Evolutionary conservation across 2,797 vertebrate genomes (phyloP).

Genomic region (Takifugu ocellatus): DNA sequence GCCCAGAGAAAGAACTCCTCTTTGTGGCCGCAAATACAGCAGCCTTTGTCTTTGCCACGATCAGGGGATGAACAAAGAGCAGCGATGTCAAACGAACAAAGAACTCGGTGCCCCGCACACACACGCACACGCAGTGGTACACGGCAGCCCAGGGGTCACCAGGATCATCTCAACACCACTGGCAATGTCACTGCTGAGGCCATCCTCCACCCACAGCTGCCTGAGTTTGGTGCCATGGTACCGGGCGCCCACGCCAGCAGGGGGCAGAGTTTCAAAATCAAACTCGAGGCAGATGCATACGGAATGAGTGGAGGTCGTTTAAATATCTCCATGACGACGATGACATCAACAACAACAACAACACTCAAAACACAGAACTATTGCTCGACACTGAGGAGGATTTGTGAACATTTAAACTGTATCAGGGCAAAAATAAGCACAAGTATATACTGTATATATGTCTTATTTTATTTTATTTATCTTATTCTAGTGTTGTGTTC

Average conservation of each 20-base stretch:
- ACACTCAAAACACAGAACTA: constrained; percentile 7
- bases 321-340: constrained; percentile 52
- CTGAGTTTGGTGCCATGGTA: constrained; percentile 70
- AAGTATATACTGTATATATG: too few relatives aligned
- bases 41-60: constrained; percentile 62
- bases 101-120: constrained; percentile 48
- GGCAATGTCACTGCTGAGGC: constrained; percentile 49
- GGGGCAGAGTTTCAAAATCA: constrained; percentile 48
- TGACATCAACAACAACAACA: constrained; percentile 23
- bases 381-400: neutral
- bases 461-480: too few relatives aligned
- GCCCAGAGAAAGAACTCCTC: constrained; percentile 57
- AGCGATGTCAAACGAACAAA: constrained; percentile 74
- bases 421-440: neutral
- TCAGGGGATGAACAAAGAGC: constrained; percentile 63
- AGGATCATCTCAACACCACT: constrained; percentile 36
- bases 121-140: constrained; percentile 31
- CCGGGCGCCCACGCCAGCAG: constrained; percentile 39
- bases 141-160: constrained; percentile 40
- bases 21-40: constrained; percentile 72
- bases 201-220: constrained; percentile 59
- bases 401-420: neutral
- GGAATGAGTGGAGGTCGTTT: constrained; percentile 36
- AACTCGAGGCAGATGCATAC: constrained; percentile 44
- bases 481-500: too few relatives aligned